Evolutionary conservation across 2,113 vertebrate species (phyloP).

Genomic region (Elephantulus edwardii): DNA sequence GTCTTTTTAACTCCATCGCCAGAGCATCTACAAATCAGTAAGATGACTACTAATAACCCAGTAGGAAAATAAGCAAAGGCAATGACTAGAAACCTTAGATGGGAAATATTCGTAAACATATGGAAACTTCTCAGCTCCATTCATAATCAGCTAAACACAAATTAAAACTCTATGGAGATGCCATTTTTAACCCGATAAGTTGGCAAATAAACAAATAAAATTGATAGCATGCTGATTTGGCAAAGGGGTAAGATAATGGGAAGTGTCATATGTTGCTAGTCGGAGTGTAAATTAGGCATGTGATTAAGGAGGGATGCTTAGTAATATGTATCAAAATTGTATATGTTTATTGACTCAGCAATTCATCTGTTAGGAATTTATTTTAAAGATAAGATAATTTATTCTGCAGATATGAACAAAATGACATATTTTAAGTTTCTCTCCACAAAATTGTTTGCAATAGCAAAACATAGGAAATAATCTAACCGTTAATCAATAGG

Average conservation of each 20-base stretch:
- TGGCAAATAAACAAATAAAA: constrained; percentile 34
- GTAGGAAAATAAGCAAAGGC: constrained; percentile 47
- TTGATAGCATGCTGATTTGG: background rate
- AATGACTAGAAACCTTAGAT: background rate
- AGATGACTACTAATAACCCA: constrained; percentile 32
- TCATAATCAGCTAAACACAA: constrained; percentile 42
- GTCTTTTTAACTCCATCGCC: constrained; percentile 56
- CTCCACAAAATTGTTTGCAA: background rate
- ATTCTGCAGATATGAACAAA: background rate
- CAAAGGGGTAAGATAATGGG: background rate
- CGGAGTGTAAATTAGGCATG: background rate
- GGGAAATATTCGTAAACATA: constrained; percentile 37
- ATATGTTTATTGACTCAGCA: background rate
- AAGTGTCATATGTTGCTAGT: background rate
- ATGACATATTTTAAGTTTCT: constrained; percentile 21
- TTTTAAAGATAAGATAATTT: background rate
- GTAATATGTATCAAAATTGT: background rate
- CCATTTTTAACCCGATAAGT: constrained; percentile 1
- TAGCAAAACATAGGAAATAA: background rate
- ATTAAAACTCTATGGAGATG: constrained; percentile 50
- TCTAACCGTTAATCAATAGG: background rate
- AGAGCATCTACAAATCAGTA: constrained; percentile 38
- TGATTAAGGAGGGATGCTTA: background rate
- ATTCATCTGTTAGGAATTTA: constrained; percentile 35
- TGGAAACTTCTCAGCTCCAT: constrained; percentile 33